Evolutionary conservation across 2,888 invertebrate genomes (phyloP).

Genomic region (Elmis aenea): DNA sequence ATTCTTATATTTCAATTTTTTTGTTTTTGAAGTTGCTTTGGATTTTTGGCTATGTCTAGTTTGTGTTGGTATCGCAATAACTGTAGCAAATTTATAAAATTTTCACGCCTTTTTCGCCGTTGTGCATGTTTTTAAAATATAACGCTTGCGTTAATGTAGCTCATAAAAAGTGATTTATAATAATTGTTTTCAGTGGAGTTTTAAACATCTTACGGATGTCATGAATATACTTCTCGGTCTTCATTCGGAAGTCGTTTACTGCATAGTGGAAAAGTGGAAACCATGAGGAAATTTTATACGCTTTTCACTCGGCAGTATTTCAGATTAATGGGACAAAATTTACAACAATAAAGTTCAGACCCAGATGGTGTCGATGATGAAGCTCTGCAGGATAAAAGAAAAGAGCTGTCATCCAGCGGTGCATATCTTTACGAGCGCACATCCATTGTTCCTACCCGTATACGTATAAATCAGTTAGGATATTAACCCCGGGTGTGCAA

Average conservation of each 20-base stretch:
- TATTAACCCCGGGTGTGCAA: conserved; percentile 47
- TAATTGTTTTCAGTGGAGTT: conserved; percentile 21
- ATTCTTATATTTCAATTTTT: too few relatives aligned
- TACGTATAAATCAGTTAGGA: conserved; percentile 43
- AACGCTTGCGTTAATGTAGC: conserved; percentile 5
- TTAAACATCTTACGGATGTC: conserved; percentile 23
- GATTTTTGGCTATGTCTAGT: too few relatives aligned
- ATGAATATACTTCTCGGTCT: conserved; percentile 23
- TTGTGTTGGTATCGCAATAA: too few relatives aligned
- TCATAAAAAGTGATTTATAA: conserved; percentile 21
- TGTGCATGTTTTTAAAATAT: too few relatives aligned
- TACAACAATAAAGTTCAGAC: conserved; percentile 12
- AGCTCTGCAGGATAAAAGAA: conserved; percentile 10
- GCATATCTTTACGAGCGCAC: conserved; percentile 10
- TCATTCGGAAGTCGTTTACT: conserved; percentile 19
- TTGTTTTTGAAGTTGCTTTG: too few relatives aligned
- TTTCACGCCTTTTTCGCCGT: too few relatives aligned
- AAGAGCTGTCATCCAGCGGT: conserved; percentile 4
- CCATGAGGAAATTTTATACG: conserved; percentile 18
- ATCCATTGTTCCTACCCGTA: conserved; percentile 30
- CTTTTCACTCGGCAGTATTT: conserved; percentile 16
- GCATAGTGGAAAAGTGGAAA: too few relatives aligned
- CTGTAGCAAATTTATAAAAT: too few relatives aligned
- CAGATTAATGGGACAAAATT: conserved; percentile 10
- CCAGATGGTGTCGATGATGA: conserved; percentile 6